Conservation (phyloP, 1,140 invertebrate genomes). For the Drosophila dunni region DNA sequence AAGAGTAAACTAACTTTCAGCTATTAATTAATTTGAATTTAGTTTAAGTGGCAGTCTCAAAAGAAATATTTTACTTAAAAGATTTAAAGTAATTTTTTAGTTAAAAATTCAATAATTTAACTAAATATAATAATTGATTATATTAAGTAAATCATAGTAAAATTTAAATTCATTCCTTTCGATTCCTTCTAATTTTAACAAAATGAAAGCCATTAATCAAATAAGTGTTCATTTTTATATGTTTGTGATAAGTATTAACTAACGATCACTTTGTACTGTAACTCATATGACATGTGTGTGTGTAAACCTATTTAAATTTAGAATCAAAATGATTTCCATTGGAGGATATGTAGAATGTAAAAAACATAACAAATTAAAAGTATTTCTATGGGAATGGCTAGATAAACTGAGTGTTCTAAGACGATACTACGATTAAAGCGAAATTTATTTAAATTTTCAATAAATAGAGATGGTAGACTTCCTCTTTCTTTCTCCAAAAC, state of each 20-base stretch:
- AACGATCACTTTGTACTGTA: slow-evolving; percentile 16
- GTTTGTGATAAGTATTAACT: slow-evolving; percentile 69
- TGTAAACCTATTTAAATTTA: slow-evolving; percentile 28
- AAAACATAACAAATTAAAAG: slow-evolving; percentile 16
- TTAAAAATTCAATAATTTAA: too few relatives aligned
- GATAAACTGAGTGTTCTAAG: slow-evolving; percentile 7
- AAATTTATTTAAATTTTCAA: slow-evolving; percentile 25
- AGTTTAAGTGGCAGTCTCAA: background rate
- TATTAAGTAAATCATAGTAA: too few relatives aligned
- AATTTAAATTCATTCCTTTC: too few relatives aligned
- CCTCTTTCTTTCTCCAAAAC: slow-evolving; percentile 5
- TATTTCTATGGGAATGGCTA: background rate
- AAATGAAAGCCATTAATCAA: slow-evolving; percentile 17
- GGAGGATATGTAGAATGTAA: slow-evolving; percentile 2
- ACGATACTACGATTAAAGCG: slow-evolving; percentile 1
- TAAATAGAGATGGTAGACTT: slow-evolving; percentile 51
- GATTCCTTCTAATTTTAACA: background rate
- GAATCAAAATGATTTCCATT: background rate
- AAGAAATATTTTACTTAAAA: too few relatives aligned
- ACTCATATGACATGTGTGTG: background rate
- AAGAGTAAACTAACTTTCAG: background rate
- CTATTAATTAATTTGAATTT: background rate
- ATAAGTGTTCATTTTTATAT: slow-evolving; percentile 69
- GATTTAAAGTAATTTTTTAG: too few relatives aligned
- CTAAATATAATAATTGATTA: too few relatives aligned